Evolutionary conservation across 2,113 vertebrate species (phyloP).

Genomic region (Sphyrna mokarran): DNA sequence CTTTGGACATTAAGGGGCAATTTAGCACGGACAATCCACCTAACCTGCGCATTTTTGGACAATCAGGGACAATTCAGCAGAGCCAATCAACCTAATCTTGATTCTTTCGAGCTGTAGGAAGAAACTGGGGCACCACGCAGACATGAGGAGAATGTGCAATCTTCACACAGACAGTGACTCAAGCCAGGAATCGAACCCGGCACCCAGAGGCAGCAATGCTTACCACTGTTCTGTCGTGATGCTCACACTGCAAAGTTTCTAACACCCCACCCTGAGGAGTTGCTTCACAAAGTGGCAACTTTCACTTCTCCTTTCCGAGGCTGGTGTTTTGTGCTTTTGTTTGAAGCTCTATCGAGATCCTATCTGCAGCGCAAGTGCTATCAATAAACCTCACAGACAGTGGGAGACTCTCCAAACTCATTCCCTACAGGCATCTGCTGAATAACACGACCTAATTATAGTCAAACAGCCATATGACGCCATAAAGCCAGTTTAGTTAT

Average conservation of each 20-base stretch:
- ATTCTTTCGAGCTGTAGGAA: too few relatives aligned
- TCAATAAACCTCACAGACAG: neutral
- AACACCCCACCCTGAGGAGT: neutral
- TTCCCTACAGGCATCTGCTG: conserved; percentile 4
- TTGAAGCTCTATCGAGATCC: neutral
- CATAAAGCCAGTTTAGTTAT: neutral
- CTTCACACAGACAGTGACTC: too few relatives aligned
- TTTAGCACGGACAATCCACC: too few relatives aligned
- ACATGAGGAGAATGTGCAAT: too few relatives aligned
- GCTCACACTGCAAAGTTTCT: neutral
- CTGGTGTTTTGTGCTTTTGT: neutral
- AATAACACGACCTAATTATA: conserved; percentile 16
- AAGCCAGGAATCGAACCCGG: too few relatives aligned
- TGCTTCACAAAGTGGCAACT: neutral
- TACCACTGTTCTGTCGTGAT: too few relatives aligned
- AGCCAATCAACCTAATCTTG: too few relatives aligned
- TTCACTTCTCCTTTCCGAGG: neutral
- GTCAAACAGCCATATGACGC: neutral
- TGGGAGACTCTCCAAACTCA: neutral
- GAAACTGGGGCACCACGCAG: too few relatives aligned
- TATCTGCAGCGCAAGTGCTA: neutral
- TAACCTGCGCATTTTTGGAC: too few relatives aligned
- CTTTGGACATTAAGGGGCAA: too few relatives aligned
- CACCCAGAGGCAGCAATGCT: too few relatives aligned
- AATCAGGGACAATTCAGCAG: too few relatives aligned